Percentiles rank a stretch among this genome's conserved stretches.
Conservation (phyloP, 1,140 invertebrate species). For the Muscidifurax raptorellus region DNA sequence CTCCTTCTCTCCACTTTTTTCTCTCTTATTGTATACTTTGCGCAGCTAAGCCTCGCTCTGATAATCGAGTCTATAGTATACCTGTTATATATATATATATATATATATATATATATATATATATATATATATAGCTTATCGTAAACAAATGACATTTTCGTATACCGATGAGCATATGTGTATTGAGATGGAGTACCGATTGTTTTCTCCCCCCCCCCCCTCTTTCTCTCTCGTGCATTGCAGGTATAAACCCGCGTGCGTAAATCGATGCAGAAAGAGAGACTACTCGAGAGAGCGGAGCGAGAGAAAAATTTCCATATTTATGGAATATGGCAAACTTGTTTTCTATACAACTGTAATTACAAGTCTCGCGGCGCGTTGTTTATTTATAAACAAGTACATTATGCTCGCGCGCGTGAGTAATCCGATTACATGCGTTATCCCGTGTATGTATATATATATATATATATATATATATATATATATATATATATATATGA, state of each 20-base stretch:
- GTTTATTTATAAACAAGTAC: neutral
- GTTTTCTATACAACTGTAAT: neutral
- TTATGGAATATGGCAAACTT: constrained; percentile 13
- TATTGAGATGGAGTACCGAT: neutral
- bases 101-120: too few relatives aligned
- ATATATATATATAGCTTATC: too few relatives aligned
- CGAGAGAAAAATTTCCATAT: constrained; percentile 1
- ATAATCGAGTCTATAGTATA: neutral
- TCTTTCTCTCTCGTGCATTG: neutral
- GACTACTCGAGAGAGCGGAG: neutral
- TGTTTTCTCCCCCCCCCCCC: too few relatives aligned
- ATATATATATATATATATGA: too few relatives aligned
- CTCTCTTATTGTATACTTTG: neutral
- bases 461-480: too few relatives aligned
- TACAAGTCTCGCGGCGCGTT: neutral
- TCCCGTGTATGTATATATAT: too few relatives aligned
- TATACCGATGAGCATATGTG: neutral
- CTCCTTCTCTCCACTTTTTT: constrained; percentile 25
- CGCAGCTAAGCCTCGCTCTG: neutral
- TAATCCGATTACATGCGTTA: too few relatives aligned
- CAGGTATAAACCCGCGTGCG: neutral
- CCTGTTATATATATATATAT: too few relatives aligned
- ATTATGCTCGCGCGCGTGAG: neutral
- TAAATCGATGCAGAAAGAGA: neutral
- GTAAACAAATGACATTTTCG: neutral